Evolutionary conservation across 2,797 vertebrate genomes (phyloP).

Genomic region (Momotus momota): DNA sequence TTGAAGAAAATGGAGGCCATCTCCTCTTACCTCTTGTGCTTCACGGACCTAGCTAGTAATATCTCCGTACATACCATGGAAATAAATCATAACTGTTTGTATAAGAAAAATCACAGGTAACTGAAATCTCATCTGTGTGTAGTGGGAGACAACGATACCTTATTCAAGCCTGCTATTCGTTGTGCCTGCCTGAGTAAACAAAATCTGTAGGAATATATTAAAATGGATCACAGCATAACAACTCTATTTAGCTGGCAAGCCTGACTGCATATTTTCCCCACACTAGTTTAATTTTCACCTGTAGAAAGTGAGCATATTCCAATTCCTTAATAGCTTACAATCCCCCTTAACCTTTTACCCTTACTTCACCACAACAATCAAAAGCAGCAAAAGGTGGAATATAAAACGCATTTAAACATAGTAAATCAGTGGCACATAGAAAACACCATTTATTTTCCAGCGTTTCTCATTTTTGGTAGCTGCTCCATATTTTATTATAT

Average conservation of each 20-base stretch:
- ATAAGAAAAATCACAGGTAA: slow-evolving; percentile 39
- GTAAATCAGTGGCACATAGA: background rate
- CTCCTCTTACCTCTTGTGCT: slow-evolving; percentile 25
- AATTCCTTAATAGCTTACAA: background rate
- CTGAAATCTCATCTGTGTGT: slow-evolving; percentile 1
- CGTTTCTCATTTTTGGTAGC: background rate
- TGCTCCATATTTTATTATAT: background rate
- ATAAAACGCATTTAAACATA: background rate
- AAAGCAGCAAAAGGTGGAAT: background rate
- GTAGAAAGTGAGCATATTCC: background rate
- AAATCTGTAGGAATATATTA: slow-evolving; percentile 38
- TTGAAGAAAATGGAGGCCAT: slow-evolving; percentile 60
- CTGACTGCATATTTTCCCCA: background rate
- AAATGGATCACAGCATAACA: background rate
- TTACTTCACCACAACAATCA: background rate
- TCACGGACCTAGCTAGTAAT: slow-evolving; percentile 36
- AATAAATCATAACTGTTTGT: slow-evolving; percentile 65
- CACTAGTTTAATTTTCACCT: background rate
- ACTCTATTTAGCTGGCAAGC: background rate
- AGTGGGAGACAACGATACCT: slow-evolving; percentile 41
- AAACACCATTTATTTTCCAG: background rate
- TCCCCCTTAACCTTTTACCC: background rate
- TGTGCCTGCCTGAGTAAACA: slow-evolving; percentile 54
- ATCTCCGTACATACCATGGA: slow-evolving; percentile 33
- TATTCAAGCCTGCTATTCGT: slow-evolving; percentile 51